Base-by-base conservation (phyloP, 2,113 vertebrate species). In the Xiphias gladius region DNA sequence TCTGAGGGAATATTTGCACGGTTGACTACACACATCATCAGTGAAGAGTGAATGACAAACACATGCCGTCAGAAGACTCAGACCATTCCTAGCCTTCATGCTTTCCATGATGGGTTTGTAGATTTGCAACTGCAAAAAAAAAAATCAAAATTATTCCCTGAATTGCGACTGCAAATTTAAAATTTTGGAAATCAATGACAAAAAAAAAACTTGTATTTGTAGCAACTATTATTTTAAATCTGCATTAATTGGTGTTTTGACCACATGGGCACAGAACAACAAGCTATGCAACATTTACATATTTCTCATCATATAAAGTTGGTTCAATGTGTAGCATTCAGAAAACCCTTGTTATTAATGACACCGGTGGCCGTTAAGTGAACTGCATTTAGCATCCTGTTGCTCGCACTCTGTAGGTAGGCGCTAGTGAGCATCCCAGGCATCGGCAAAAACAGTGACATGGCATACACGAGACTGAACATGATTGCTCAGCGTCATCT, bases 1-100 rank as follows among this genome's bases (percentile, higher is more conserved):
- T 63, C 63, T 80, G 16, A 37, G 58, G 73, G 5, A 62, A 67
- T 67, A 43, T 67, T 67, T 78, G 30, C 72, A 69, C 62, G 61
- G 52, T 16, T 61, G 59, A 77, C 57, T 26, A 48, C 32, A n/a
- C 22, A 76, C 46, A 17, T 32, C 26, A 65, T 52, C 62, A 26
- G 52, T 75, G 64, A 65, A 74, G 24, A 73, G 43, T 70, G 54
- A 83, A 71, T 30, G 35, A 65, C 39, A 35, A 58, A 79, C 35
- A 67, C 57, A 30, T 16, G 17, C 46, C 19, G 24, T 12, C 30
- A 41, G 6, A 20, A 72, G 41, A 22, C 28, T 62, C 39, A 69
- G 39, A 69, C 24, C 3, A 39, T 8, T 39, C 28, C 11, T 35
- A 2, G 37, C 0, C 0, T 64, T 65, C 2, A 2, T 7, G 11